Evolutionary conservation across 2,888 invertebrate species (phyloP), one percentile per base, ranked within the genome.

Genomic region (Tetropium fuscum): DNA sequence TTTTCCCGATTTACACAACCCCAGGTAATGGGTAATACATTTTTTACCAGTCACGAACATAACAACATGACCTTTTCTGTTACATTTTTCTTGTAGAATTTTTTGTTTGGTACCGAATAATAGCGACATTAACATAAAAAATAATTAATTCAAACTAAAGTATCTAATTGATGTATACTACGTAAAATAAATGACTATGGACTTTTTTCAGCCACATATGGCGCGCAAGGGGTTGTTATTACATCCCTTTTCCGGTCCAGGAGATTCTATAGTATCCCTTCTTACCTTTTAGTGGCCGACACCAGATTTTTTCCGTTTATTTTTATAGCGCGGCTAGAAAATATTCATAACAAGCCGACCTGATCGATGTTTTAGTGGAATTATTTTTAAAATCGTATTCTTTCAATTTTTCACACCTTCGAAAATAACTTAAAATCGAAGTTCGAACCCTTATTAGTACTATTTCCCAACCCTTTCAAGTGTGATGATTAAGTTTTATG

Each of bases 191-290:
- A 69, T 69, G 69, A 68, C 64, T 63, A 16, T 36, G 43, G 43
- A 68, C 74, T 76, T 75, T 74, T 75, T 67, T 73, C 61, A 53
- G 60, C 56, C 77, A 73, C 77, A 78, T 78, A 77, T 77, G 77
- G 78, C 68, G 72, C 74, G 74, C 71, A 73, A 74, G 70, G 74
- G 75, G 73, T 75, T 74, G 75, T 78, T 76, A 78, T 76, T 76
- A 77, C 75, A 75, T 74, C 77, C 76, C 76, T 70, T 72, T 78
- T 76, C 78, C 76, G 77, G 75, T 66, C 60, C 55, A 67, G 38
- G 19, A 25, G 25, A 40, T 51, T 16, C 38, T 49, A 40, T 40
- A 51, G 40, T 51, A 51, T 25, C 51, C 51, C 10, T 40, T 40
- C 30, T 32, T 48, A 19, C 16, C 51, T 27, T 16, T 8, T 5